These are phyloP conservation scores for Aphidius ervi DNA, from an alignment of 1,140 invertebrate species.

Conservation along the genomic window DNA sequence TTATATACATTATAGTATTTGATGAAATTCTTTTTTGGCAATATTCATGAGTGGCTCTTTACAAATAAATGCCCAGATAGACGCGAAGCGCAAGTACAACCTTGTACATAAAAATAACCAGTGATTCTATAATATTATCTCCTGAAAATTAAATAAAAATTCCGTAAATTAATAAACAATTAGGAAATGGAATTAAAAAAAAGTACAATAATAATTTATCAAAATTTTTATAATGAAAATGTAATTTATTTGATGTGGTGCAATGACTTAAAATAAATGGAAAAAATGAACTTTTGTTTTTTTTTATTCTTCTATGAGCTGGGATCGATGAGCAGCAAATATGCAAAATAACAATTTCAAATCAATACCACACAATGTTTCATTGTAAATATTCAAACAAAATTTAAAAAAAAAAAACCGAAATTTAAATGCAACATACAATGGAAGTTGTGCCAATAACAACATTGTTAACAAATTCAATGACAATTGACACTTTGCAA, in stretches of 20 bases:
- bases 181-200: constrained; percentile 9
- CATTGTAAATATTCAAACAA: constrained; percentile 9
- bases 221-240: constrained; percentile 54
- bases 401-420: constrained; percentile 1
- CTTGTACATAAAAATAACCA: too few relatives aligned
- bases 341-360: constrained; percentile 13
- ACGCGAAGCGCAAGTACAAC: too few relatives aligned
- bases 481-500: constrained; percentile 8
- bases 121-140: too few relatives aligned
- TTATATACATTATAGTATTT: too few relatives aligned
- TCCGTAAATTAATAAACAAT: constrained; percentile 1
- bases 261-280: constrained; percentile 58
- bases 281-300: constrained; percentile 51
- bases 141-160: not conserved
- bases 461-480: constrained; percentile 16
- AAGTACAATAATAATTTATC: constrained; percentile 1
- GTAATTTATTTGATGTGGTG: constrained; percentile 59
- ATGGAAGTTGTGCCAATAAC: constrained; percentile 33
- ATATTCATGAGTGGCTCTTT: too few relatives aligned
- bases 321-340: constrained; percentile 49
- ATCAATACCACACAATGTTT: not conserved
- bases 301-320: constrained; percentile 41
- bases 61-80: too few relatives aligned
- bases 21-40: too few relatives aligned
- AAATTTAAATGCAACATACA: constrained; percentile 48